Evolutionary conservation across 2,113 vertebrate genomes (phyloP).

Genomic region (Anhinga anhinga): DNA sequence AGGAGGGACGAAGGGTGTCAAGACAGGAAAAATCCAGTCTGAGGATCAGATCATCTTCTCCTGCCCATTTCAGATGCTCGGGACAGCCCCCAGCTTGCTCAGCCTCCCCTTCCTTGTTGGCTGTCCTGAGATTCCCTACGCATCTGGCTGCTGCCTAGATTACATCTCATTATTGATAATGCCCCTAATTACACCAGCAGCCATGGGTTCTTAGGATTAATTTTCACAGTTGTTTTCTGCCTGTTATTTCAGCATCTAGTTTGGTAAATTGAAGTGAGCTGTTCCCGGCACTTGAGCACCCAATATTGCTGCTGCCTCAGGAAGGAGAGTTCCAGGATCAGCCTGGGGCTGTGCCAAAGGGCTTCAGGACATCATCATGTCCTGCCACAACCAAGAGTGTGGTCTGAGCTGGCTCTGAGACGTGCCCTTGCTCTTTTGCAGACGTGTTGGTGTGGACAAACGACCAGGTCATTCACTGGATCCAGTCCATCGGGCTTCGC

Average conservation of each 20-base stretch:
- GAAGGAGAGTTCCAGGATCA: background rate
- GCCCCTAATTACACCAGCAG: constrained; percentile 10
- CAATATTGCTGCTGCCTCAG: rapidly evolving
- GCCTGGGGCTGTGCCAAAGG: background rate
- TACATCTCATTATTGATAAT: constrained; percentile 33
- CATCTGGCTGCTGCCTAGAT: constrained; percentile 36
- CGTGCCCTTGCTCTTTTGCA: constrained; percentile 17
- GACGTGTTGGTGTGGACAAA: constrained; percentile 97
- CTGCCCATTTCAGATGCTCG: background rate
- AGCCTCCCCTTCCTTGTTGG: background rate
- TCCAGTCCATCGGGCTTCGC: constrained; percentile 90
- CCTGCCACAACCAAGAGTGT: background rate
- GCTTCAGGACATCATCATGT: background rate
- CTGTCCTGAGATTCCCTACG: background rate
- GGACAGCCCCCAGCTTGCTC: background rate
- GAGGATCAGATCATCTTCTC: background rate
- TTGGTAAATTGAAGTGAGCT: background rate
- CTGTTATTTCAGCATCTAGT: background rate
- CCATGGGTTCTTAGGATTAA: background rate
- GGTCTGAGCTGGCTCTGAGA: background rate
- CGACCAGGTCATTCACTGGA: constrained; percentile 94
- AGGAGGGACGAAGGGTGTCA: background rate
- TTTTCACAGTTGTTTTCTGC: constrained; percentile 3
- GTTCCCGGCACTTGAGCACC: background rate
- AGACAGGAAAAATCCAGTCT: background rate